These are phyloP conservation scores for Diphyllodes magnificus DNA, from an alignment of 2,113 vertebrate genomes.

Conservation along the genomic window DNA sequence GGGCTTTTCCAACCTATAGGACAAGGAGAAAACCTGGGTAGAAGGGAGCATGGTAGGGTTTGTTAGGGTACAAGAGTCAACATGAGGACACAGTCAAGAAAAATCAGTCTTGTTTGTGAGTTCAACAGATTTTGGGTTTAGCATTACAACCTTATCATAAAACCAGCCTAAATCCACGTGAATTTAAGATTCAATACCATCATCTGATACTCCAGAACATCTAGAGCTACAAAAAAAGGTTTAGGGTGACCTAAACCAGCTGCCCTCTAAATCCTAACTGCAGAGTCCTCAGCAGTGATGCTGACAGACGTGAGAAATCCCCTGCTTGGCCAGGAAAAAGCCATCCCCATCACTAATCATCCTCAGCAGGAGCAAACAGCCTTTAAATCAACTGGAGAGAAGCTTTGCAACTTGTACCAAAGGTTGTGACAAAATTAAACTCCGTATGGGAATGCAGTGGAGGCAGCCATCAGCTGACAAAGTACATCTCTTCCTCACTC, in stretches of 20 bases:
- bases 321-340: not conserved
- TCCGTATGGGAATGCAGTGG: not conserved
- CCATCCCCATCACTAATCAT: not conserved
- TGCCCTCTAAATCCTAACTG: not conserved
- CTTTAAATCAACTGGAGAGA: not conserved
- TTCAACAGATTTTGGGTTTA: not conserved
- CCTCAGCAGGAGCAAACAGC: not conserved
- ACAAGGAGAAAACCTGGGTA: not conserved
- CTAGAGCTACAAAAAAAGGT: not conserved
- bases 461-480: not conserved
- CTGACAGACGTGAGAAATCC: not conserved
- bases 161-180: not conserved
- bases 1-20: not conserved
- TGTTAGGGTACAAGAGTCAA: not conserved
- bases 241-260: not conserved
- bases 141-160: not conserved
- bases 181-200: not conserved
- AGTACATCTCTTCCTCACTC: not conserved
- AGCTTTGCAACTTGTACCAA: not conserved
- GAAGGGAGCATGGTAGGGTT: not conserved
- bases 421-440: slow-evolving; percentile 18
- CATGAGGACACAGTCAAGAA: not conserved
- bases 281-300: not conserved
- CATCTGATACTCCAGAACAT: not conserved
- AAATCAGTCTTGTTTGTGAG: not conserved